These are phyloP conservation scores for Burhinus bistriatus DNA, from an alignment of 2,113 vertebrate genomes.

Conservation along the genomic window DNA sequence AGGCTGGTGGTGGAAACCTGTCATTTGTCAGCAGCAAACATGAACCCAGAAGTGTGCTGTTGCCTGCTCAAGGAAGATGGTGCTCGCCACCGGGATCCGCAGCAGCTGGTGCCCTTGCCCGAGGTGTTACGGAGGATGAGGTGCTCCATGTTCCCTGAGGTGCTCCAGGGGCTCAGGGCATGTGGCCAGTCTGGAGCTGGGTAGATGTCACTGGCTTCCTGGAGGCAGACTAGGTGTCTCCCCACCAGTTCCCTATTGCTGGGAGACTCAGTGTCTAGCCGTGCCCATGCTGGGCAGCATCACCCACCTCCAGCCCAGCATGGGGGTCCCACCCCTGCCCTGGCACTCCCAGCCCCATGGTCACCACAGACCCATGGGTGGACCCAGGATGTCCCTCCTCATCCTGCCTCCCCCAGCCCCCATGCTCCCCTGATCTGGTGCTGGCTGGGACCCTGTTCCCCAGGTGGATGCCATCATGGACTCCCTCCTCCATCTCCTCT, in stretches of 20 bases:
- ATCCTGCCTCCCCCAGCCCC: not conserved
- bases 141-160: not conserved
- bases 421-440: accelerated
- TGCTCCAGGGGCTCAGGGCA: not conserved
- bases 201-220: not conserved
- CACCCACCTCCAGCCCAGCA: not conserved
- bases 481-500: not conserved
- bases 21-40: not conserved
- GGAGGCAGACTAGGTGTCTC: accelerated
- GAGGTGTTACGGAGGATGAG: too few species aligned
- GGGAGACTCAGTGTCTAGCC: not conserved
- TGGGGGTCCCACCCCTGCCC: not conserved
- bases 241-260: not conserved
- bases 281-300: not conserved
- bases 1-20: not conserved
- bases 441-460: not conserved
- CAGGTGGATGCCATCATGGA: accelerated
- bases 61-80: accelerated
- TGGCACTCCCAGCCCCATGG: not conserved
- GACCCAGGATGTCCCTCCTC: not conserved
- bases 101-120: not conserved
- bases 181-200: not conserved
- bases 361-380: accelerated
- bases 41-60: accelerated
- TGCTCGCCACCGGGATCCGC: accelerated